A percentile compares a stretch with the other conserved stretches of the same genome.
Conservation (phyloP, 2,797 vertebrate genomes). For the Paratrypauchen microcephalus region DNA sequence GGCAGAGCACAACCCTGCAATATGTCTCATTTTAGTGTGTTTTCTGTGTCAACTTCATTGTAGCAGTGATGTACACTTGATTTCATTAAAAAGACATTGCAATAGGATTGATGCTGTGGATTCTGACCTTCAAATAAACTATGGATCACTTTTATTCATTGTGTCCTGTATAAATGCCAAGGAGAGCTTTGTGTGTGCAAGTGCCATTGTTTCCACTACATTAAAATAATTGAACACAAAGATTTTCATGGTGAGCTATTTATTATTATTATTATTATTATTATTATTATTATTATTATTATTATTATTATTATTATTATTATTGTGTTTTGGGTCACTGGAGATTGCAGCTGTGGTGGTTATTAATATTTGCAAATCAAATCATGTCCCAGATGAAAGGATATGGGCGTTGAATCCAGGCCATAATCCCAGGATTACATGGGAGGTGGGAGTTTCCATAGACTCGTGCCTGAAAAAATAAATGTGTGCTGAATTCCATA, state of each 20-base stretch:
- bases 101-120: conserved; percentile 11
- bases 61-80: conserved; percentile 24
- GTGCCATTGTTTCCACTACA: conserved; percentile 22
- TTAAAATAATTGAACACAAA: conserved; percentile 34
- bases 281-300: conserved; percentile 33
- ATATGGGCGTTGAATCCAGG: conserved; percentile 50
- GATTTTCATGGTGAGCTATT: conserved; percentile 27
- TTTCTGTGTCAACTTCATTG: conserved; percentile 28
- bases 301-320: conserved; percentile 52
- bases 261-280: conserved; percentile 24
- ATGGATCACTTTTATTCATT: conserved; percentile 48
- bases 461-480: conserved; percentile 39
- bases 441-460: conserved; percentile 41
- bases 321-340: conserved; percentile 40
- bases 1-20: conserved; percentile 7
- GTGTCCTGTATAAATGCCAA: conserved; percentile 15
- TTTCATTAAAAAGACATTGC: conserved; percentile 40
- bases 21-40: conserved; percentile 8
- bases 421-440: conserved; percentile 73
- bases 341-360: conserved; percentile 43
- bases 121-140: conserved; percentile 48
- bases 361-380: conserved; percentile 69
- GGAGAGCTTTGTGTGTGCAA: conserved; percentile 21
- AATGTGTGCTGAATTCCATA: conserved; percentile 31
- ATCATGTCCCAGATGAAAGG: conserved; percentile 64